Percentiles rank a stretch among this genome's conserved stretches.
phyloP scores from a whole-genome alignment of 2,113 vertebrate species.

The Indicator indicator region DNA sequence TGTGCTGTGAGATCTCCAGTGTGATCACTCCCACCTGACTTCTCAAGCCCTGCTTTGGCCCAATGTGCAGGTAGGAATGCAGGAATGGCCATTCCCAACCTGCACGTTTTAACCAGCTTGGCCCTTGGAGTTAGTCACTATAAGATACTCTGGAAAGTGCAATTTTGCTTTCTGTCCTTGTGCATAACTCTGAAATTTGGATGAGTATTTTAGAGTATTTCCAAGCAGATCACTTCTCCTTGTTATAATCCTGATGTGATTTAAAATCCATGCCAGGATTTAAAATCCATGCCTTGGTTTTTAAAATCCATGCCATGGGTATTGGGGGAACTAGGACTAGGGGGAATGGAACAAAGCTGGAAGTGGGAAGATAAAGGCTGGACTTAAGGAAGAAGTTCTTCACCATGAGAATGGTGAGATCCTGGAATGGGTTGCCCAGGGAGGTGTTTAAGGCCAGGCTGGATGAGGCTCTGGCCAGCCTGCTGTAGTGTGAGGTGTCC shows the following conservation, averaged over 20 bases:
- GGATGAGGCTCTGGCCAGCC: too few species aligned
- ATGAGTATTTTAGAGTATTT: neutral
- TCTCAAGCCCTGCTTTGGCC: neutral
- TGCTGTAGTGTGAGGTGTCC: too few species aligned
- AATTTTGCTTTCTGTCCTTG: neutral
- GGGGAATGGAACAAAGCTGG: too few species aligned
- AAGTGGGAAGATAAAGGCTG: too few species aligned
- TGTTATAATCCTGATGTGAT: neutral
- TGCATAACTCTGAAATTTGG: neutral
- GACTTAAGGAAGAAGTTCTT: too few species aligned
- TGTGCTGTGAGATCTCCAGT: neutral
- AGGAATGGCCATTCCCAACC: neutral
- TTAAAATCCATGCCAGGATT: too few species aligned
- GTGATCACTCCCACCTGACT: neutral
- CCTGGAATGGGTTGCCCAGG: too few species aligned
- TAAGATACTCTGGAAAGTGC: neutral
- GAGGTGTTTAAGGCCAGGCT: too few species aligned
- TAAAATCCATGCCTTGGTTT: too few species aligned
- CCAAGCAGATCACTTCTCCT: neutral
- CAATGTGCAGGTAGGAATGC: neutral
- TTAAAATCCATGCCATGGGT: too few species aligned
- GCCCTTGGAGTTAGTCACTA: neutral
- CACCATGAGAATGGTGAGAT: too few species aligned
- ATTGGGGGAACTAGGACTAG: too few species aligned
- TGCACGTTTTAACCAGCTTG: neutral